Base-by-base conservation (phyloP, 2,888 invertebrate genomes). In the Drosophila prolongata region DNA sequence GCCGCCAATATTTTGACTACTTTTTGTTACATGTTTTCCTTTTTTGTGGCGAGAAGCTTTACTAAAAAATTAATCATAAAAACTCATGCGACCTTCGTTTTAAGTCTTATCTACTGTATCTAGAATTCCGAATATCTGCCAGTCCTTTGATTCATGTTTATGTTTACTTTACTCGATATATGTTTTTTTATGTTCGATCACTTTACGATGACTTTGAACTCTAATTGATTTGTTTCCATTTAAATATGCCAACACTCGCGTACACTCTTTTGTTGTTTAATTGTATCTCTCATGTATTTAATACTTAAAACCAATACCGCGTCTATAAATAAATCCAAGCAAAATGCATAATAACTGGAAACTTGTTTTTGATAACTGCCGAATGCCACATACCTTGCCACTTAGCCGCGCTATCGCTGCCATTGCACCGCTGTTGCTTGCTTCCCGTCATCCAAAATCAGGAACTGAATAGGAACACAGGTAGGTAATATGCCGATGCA, bases 11-110 rank as follows among this genome's bases (percentile, higher is more conserved):
- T 42, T 24, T 55, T 43, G 19, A 50, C 19, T 64, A 44, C 44
- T 34, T 47, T 70, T 44, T 61, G 40, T 55, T 77, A 42, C 49
- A 64, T 49, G 49, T 64, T 64, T n/a, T 49, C 34, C 24, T 62
- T 55, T 62, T 55, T 67, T 70, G 67, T 83, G 58, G 70, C 77
- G 82, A 89, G 80, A 75, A 68, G 91, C 91, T 92, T 92, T 87
- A 90, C 90, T 91, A 90, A 92, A 92, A 91, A 92, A 89, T 89
- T 91, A 91, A 90, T 90, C 89, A 87, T 90, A 89, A 91, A 92
- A 91, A 91, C 91, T 91, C 91, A 92, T 91, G 91, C 91, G 90
- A 90, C 89, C 88, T 90, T 81, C 80, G 82, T 87, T 79, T 80
- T 89, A 89, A 90, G 88, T 87, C 83, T 79, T 65, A 75, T 77